Evolutionary conservation across 2,113 vertebrate genomes (phyloP).

Genomic region (Montifringilla adamsi): DNA sequence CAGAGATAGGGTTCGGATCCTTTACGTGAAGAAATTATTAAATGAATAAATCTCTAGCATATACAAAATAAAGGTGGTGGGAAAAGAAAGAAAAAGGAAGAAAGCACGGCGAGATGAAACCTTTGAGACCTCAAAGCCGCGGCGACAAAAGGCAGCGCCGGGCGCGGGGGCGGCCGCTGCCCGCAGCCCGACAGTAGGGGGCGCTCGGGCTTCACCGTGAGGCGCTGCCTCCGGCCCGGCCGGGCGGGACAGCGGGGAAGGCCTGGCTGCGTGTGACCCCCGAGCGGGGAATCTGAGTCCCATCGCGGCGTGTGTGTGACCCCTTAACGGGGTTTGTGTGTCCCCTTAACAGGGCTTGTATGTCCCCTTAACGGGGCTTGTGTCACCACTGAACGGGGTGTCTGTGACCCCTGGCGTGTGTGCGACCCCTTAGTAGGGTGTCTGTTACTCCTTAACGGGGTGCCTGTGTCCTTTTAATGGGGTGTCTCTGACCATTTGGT

Average conservation of each 20-base stretch:
- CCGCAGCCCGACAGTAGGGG: conserved; percentile 79
- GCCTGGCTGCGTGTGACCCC: rapidly evolving
- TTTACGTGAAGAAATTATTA: background rate
- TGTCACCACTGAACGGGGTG: too few relatives aligned
- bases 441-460: background rate
- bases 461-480: too few relatives aligned
- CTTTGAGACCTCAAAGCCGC: background rate
- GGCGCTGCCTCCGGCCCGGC: background rate
- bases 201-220: conserved; percentile 79
- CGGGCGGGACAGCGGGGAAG: background rate
- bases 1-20: background rate
- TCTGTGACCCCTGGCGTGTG: background rate
- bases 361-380: background rate
- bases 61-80: background rate
- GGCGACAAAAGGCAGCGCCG: background rate
- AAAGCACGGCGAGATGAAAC: background rate
- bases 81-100: background rate
- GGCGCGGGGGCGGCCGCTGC: background rate
- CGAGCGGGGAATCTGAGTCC: rapidly evolving
- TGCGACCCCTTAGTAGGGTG: too few relatives aligned
- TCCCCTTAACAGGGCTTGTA: background rate
- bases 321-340: background rate
- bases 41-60: background rate
- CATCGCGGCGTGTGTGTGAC: too few relatives aligned
- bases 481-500: background rate